Conservation (phyloP, 2,797 vertebrate genomes). For the Anguilla obscura region DNA sequence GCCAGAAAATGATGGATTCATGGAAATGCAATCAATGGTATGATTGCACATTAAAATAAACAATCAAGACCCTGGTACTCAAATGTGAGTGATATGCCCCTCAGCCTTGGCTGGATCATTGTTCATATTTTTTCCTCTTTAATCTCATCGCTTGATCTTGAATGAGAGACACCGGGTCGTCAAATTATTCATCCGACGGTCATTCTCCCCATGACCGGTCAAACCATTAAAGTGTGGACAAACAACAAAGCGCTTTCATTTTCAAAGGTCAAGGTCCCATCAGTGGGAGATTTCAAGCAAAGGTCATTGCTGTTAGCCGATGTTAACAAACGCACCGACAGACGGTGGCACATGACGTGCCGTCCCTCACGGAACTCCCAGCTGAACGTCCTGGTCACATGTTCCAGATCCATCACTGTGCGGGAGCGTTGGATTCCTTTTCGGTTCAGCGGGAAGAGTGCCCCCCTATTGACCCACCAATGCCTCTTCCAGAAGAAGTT, state of each 20-base stretch:
- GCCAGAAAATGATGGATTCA: neutral
- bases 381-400: neutral
- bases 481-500: neutral
- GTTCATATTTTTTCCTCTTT: neutral
- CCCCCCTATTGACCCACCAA: neutral
- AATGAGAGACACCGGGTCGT: neutral
- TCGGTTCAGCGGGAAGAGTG: neutral
- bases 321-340: neutral
- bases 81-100: neutral
- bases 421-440: neutral
- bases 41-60: slow-evolving; percentile 2
- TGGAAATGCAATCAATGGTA: slow-evolving; percentile 7
- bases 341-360: neutral
- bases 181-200: neutral
- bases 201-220: neutral
- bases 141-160: neutral
- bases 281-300: neutral
- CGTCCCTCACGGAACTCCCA: neutral
- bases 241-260: neutral
- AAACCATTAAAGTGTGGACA: neutral
- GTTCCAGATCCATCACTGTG: neutral
- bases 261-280: neutral
- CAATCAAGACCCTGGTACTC: neutral
- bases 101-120: neutral
- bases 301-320: neutral